Evolutionary conservation across 2,888 invertebrate genomes (phyloP).

Genomic region (Atethmia centrago): DNA sequence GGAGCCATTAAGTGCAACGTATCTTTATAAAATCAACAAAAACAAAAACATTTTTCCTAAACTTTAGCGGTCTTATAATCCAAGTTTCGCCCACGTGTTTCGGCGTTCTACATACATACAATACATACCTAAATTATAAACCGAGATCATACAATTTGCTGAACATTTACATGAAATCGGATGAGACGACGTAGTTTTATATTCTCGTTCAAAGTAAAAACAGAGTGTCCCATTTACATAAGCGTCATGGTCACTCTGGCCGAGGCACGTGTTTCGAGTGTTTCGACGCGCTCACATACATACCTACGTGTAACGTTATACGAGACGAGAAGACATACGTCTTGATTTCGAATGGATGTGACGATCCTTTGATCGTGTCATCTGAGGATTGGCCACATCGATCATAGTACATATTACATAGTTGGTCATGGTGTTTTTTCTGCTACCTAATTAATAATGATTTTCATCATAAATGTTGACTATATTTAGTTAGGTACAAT

Average conservation of each 20-base stretch:
- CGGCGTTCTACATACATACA: background rate
- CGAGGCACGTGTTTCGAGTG: slow-evolving; percentile 59
- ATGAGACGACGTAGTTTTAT: background rate
- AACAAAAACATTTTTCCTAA: background rate
- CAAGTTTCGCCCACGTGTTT: background rate
- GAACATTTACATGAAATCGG: slow-evolving; percentile 13
- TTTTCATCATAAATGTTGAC: background rate
- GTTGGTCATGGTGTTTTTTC: slow-evolving; percentile 1
- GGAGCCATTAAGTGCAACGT: background rate
- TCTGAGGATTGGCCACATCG: slow-evolving; percentile 11
- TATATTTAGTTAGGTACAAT: background rate
- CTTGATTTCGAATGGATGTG: slow-evolving; percentile 37
- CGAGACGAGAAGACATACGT: slow-evolving; percentile 15
- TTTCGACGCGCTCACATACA: slow-evolving; percentile 31
- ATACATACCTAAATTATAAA: slow-evolving; percentile 18
- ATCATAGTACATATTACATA: slow-evolving; percentile 1
- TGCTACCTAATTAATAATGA: background rate
- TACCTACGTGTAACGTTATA: slow-evolving; percentile 25
- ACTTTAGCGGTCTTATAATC: background rate
- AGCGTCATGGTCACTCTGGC: slow-evolving; percentile 46
- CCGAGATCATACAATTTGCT: slow-evolving; percentile 4
- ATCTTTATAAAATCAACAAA: too few species aligned
- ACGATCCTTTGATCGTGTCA: slow-evolving; percentile 30
- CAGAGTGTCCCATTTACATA: slow-evolving; percentile 31
- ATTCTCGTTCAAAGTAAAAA: slow-evolving; percentile 27